Conservation (phyloP, 2,797 vertebrate species). For the Manis crassicaudata region DNA sequence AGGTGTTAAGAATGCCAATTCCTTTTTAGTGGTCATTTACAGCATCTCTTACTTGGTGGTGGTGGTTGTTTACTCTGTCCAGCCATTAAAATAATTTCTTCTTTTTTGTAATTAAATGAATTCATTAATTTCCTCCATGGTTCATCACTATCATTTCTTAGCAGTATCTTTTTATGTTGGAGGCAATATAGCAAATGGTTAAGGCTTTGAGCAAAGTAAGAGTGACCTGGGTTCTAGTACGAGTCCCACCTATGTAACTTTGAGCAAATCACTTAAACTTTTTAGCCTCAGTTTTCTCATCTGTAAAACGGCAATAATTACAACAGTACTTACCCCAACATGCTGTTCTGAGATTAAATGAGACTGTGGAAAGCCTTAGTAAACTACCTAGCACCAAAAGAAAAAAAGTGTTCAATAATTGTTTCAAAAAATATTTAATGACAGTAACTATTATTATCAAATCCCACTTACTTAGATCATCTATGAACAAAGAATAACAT, state of each 20-base stretch:
- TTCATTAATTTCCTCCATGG: background rate
- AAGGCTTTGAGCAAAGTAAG: conserved; percentile 13
- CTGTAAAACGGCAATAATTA: background rate
- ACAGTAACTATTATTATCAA: background rate
- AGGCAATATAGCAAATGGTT: background rate
- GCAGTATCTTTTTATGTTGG: conserved; percentile 2
- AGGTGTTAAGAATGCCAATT: background rate
- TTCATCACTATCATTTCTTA: background rate
- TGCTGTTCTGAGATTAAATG: conserved; percentile 19
- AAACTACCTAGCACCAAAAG: background rate
- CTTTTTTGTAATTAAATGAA: conserved; percentile 51
- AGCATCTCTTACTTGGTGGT: background rate
- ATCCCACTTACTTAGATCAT: conserved; percentile 31
- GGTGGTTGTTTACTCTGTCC: background rate
- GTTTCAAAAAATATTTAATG: conserved; percentile 13
- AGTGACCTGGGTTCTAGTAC: background rate
- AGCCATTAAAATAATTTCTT: conserved; percentile 46
- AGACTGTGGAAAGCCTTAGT: conserved; percentile 17
- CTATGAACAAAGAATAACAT: background rate
- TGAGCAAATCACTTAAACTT: conserved; percentile 50
- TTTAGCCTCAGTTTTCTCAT: conserved; percentile 50
- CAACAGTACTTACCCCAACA: background rate
- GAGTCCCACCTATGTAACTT: background rate
- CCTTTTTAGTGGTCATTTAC: conserved; percentile 28
- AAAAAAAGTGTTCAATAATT: background rate